Evolutionary conservation across 1,140 invertebrate genomes (phyloP), one percentile per base, ranked within the genome.

Genomic region (Melanaphis sacchari): DNA sequence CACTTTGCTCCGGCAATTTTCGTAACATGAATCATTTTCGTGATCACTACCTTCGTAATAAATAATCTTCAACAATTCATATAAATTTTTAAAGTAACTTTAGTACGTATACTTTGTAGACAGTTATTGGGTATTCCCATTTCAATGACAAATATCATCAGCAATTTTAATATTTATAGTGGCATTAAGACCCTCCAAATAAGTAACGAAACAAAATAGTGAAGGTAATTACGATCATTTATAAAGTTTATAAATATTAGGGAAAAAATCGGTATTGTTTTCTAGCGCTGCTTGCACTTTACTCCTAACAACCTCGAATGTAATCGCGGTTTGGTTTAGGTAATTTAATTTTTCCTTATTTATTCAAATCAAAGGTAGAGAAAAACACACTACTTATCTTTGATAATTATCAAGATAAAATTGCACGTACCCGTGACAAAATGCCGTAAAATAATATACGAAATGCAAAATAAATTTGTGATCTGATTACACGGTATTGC

Each of bases 291-390:
- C 87, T 4, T 8, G 41, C 26, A 36, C 46, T 54, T 54, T 5
- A 31, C 49, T 36, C 46, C 22, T 54, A 89, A 76, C 59, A 76
- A 76, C 59, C 15, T 76, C 59, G 59, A 54, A 54, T 22, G 49
- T 54, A 89, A 89, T 89, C 88, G 54, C 49, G 52, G 49, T 89
- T 89, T 54, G 36, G 52, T 38, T 54, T n/a, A 0, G 24, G 88
- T 89, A 89, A 89, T 89, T 89, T 89, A 89, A 89, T 89, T 89
- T 89, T 52, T 89, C 88, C 49, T 89, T 89, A 89, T 89, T 89
- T 89, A 89, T 89, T 89, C 88, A 89, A 89, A 89, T 54, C 88
- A 40, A 36, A 40, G 88, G 88, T 66, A 41, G 11, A 66, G 38
- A n/a, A 90, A 90, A 54, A 90, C 26, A 90, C n/a, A 52, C 40